Conservation (phyloP, 2,113 vertebrate genomes). For the Ceuthmochares aereus region DNA sequence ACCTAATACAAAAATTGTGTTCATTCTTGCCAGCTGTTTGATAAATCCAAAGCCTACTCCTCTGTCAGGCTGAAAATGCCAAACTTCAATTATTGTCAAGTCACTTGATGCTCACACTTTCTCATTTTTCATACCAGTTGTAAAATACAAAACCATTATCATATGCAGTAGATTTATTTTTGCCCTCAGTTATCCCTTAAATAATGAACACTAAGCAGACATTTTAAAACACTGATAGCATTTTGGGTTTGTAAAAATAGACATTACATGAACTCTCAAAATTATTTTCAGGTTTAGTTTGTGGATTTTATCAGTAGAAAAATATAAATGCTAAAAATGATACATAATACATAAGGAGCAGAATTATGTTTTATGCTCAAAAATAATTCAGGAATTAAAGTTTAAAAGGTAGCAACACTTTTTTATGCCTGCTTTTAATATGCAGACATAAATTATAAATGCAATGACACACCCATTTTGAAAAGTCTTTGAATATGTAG, state of each 20-base stretch:
- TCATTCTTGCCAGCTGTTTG: background rate
- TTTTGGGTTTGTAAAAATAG: slow-evolving; percentile 14
- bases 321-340: background rate
- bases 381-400: background rate
- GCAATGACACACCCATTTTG: background rate
- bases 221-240: background rate
- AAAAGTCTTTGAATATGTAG: background rate
- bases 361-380: background rate
- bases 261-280: background rate
- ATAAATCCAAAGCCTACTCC: background rate
- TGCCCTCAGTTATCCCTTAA: background rate
- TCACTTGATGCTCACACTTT: background rate
- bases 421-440: background rate
- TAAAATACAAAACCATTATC: background rate
- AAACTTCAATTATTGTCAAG: background rate
- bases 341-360: background rate
- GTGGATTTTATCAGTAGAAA: background rate
- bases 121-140: background rate
- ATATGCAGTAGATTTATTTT: slow-evolving; percentile 44
- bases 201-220: slow-evolving; percentile 21
- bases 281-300: background rate
- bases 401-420: background rate
- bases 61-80: background rate
- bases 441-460: background rate
- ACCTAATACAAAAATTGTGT: background rate